Percentiles rank a stretch among this genome's conserved stretches.
These are phyloP conservation scores for Scomberomorus guttatus DNA, from an alignment of 2,797 vertebrate genomes.

Conservation along the genomic window DNA sequence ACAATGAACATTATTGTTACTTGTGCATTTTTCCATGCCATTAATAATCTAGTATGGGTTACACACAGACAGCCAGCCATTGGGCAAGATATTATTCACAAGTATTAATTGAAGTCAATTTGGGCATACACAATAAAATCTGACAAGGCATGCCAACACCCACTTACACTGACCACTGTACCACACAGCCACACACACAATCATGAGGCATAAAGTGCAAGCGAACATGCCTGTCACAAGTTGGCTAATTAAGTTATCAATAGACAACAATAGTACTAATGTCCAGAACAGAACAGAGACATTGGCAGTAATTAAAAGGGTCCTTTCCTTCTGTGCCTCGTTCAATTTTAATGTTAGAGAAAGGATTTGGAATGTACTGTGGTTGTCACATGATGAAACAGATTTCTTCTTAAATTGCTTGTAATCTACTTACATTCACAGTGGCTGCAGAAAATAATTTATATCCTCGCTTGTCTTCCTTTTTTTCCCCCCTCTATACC, in stretches of 20 bases:
- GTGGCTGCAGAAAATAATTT: constrained; percentile 36
- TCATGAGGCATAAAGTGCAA: constrained; percentile 75
- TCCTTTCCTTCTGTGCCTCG: constrained; percentile 68
- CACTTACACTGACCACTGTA: constrained; percentile 75
- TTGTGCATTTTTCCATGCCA: constrained; percentile 74
- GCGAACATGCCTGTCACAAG: constrained; percentile 73
- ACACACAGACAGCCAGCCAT: constrained; percentile 65
- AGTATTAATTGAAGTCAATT: constrained; percentile 74
- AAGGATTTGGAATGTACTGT: constrained; percentile 71
- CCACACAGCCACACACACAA: constrained; percentile 69
- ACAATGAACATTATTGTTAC: constrained; percentile 53
- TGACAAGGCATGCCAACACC: constrained; percentile 75
- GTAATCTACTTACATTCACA: constrained; percentile 61
- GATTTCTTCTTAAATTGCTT: constrained; percentile 47
- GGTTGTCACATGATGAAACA: constrained; percentile 47
- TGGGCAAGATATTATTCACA: constrained; percentile 66
- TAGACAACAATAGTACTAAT: constrained; percentile 69
- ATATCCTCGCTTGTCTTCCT: constrained; percentile 7
- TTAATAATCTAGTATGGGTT: constrained; percentile 73
- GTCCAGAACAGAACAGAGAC: constrained; percentile 69
- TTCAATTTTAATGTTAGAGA: constrained; percentile 65
- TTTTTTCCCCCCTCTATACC: background rate
- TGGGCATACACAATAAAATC: constrained; percentile 72
- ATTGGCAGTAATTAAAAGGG: constrained; percentile 77
- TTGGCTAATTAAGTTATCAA: constrained; percentile 72